Base-by-base conservation (phyloP, 37 sponge, comb jelly and placozoan genomes). In the Chondrosia reniformis region DNA sequence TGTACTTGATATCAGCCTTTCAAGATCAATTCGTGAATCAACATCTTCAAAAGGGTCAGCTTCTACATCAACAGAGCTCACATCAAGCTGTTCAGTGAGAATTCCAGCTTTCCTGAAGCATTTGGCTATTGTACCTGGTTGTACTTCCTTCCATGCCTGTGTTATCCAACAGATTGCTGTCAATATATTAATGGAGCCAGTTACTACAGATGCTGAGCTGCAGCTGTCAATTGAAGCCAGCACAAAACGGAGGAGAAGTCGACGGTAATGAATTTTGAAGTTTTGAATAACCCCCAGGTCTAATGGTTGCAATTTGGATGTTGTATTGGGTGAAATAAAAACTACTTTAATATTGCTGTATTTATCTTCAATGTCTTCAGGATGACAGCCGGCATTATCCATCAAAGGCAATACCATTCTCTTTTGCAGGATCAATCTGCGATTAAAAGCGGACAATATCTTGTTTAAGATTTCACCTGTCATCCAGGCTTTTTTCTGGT, bases 301-400 rank as follows among this genome's bases (percentile, higher is more conserved):
- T n/a, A n/a, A n/a, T n/a, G n/a, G n/a, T n/a, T n/a, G n/a, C n/a
- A n/a, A n/a, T 34, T 55, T 78, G 41, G 83, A 77, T 19, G 88
- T 88, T 8, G 84, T 88, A 46, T 88, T 83, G 19, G 84, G 56
- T 44, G 84, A 80, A 38, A 88, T 54, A 63, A 77, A 77, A 21
- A 56, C 27, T 17, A 89, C 54, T 63, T 78, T 72, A n/a, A 89
- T 85, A 58, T 89, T 84, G 33, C 57, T 74, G 74, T 74, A 90
- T 46, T 73, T 90, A 36, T 32, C 77, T 33, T 2, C 22, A 52
- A 85, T 12, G 33, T 85, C 76, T 36, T 8, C 33, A 34, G 80
- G 76, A 56, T 85, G 86, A 32, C 84, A 88, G 7, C 76, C 83
- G 54, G 80, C 73, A 82, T 88, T 88, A 45, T 88, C 80, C 88